Conservation (phyloP, 2,888 invertebrate genomes). For the Fragum sueziense region DNA sequence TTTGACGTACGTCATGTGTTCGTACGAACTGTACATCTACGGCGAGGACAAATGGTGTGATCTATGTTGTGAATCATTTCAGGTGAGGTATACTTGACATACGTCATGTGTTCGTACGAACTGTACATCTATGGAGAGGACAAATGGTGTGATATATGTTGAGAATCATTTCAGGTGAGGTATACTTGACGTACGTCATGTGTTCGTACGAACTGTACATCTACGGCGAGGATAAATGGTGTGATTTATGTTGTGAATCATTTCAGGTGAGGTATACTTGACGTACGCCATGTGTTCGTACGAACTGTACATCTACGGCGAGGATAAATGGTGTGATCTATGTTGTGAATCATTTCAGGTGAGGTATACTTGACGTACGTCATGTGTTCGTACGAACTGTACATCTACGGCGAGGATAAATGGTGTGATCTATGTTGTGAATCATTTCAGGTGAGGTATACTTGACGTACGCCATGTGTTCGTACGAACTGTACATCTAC, state of each 20-base stretch:
- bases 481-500: constrained; percentile 43
- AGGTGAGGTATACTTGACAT: constrained; percentile 52
- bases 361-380: constrained; percentile 51
- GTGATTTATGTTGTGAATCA: too few species aligned
- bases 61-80: constrained; percentile 40
- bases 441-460: constrained; percentile 49
- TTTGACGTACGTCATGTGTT: constrained; percentile 51
- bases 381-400: constrained; percentile 51
- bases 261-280: constrained; percentile 51
- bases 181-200: constrained; percentile 49
- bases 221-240: constrained; percentile 37
- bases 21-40: constrained; percentile 43
- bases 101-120: constrained; percentile 54
- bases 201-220: constrained; percentile 51
- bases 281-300: constrained; percentile 54
- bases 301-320: constrained; percentile 31
- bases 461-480: constrained; percentile 50
- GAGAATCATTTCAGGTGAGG: constrained; percentile 55
- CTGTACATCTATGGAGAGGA: constrained; percentile 23
- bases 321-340: constrained; percentile 51
- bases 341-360: too few species aligned
- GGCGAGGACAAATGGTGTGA: constrained; percentile 43
- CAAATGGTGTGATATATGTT: constrained; percentile 56
- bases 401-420: constrained; percentile 9
- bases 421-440: constrained; percentile 58